Evolutionary conservation across 1,140 invertebrate species (phyloP).

Genomic region (Heterodera schachtii): DNA sequence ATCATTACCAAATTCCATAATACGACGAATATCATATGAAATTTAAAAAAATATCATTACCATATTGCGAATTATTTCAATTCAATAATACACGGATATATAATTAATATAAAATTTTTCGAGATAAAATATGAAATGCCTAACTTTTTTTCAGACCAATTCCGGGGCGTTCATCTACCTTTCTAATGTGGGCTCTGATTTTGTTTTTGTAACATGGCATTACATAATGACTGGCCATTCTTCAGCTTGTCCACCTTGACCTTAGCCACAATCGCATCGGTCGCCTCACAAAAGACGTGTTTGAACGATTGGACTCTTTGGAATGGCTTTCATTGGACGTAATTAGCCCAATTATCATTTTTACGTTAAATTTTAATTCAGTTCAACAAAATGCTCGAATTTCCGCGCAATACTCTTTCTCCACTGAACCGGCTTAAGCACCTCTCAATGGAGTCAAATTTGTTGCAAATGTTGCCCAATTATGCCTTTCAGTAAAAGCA

Average conservation of each 20-base stretch:
- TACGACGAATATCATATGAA: too few relatives aligned
- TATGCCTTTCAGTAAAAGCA: constrained; percentile 36
- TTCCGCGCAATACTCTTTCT: constrained; percentile 40
- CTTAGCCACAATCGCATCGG: constrained; percentile 44
- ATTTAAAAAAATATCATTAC: too few relatives aligned
- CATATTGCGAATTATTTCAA: too few relatives aligned
- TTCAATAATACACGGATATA: too few relatives aligned
- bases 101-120: too few relatives aligned
- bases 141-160: constrained; percentile 23
- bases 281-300: constrained; percentile 28
- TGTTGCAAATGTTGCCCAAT: constrained; percentile 38
- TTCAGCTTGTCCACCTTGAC: constrained; percentile 38
- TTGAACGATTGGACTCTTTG: constrained; percentile 41
- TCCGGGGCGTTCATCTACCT: constrained; percentile 45
- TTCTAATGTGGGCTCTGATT: not conserved
- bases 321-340: constrained; percentile 44
- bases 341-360: not conserved
- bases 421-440: constrained; percentile 34
- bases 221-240: not conserved
- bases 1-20: too few relatives aligned
- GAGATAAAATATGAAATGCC: not conserved
- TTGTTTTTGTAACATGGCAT: not conserved
- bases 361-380: constrained; percentile 25
- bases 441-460: constrained; percentile 41
- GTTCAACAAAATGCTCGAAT: constrained; percentile 46